Percentiles rank a stretch among this genome's conserved stretches.
Evolutionary conservation across 2,888 invertebrate species (phyloP).

Genomic region (Drosophila robusta): DNA sequence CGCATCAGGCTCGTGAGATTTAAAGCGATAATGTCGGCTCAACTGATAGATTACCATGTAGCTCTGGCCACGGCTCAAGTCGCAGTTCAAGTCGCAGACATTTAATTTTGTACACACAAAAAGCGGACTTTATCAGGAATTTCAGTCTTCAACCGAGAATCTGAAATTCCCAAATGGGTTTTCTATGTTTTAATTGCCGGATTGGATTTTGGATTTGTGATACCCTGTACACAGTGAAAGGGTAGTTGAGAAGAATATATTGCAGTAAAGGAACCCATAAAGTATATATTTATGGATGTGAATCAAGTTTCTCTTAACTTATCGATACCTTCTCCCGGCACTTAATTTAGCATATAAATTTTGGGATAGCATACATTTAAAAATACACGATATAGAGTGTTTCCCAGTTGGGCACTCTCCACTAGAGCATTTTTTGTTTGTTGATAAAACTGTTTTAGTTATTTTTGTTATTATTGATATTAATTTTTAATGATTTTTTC

Average conservation of each 20-base stretch:
- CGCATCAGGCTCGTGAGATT: slow-evolving; percentile 71
- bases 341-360: no score
- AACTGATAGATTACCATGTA: slow-evolving; percentile 67
- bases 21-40: slow-evolving; percentile 72
- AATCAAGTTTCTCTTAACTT: no score
- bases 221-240: neutral
- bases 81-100: slow-evolving; percentile 1
- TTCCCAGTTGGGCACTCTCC: neutral
- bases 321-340: no score
- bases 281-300: no score
- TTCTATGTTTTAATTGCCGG: slow-evolving; percentile 44
- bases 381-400: neutral
- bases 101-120: slow-evolving; percentile 18
- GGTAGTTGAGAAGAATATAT: neutral
- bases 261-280: neutral
- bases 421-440: neutral
- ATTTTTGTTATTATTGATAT: neutral
- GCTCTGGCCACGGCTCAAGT: slow-evolving; percentile 12
- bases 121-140: slow-evolving; percentile 7
- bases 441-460: slow-evolving; percentile 1
- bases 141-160: slow-evolving; percentile 6
- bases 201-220: slow-evolving; percentile 17
- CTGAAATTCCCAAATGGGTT: slow-evolving; percentile 38
- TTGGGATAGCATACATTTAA: no score
- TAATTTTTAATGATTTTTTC: slow-evolving; percentile 30